Evolutionary conservation across 2,113 vertebrate species (phyloP).

Genomic region (Bungarus multicinctus): DNA sequence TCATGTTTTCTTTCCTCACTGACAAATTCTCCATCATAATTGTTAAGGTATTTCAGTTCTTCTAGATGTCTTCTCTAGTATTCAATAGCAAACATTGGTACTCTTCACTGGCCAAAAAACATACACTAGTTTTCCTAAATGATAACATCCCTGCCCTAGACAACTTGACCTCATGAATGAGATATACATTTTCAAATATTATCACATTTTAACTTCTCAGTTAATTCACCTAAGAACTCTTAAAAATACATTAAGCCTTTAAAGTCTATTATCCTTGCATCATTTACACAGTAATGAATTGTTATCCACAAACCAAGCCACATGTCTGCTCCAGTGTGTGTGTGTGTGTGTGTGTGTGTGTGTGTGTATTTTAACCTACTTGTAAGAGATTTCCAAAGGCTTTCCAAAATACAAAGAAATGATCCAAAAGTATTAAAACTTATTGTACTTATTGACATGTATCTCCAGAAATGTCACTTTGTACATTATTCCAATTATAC

Average conservation of each 20-base stretch:
- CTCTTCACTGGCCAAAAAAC: background rate
- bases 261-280: background rate
- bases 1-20: background rate
- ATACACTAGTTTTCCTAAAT: background rate
- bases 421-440: background rate
- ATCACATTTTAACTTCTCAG: background rate
- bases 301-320: no score
- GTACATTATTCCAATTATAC: background rate
- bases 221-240: background rate
- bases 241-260: background rate
- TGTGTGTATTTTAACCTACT: background rate
- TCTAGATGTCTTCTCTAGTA: background rate
- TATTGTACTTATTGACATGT: background rate
- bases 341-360: no score
- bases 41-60: background rate
- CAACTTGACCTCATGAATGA: background rate
- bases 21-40: background rate
- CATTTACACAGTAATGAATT: background rate
- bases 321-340: no score
- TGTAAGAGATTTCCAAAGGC: background rate
- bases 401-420: background rate
- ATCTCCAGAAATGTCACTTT: background rate
- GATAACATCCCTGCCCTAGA: background rate
- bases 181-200: background rate
- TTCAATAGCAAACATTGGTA: background rate